These are phyloP conservation scores for Tubiluchus corallicola DNA, from an alignment of 2,888 invertebrate species.

Conservation along the genomic window DNA sequence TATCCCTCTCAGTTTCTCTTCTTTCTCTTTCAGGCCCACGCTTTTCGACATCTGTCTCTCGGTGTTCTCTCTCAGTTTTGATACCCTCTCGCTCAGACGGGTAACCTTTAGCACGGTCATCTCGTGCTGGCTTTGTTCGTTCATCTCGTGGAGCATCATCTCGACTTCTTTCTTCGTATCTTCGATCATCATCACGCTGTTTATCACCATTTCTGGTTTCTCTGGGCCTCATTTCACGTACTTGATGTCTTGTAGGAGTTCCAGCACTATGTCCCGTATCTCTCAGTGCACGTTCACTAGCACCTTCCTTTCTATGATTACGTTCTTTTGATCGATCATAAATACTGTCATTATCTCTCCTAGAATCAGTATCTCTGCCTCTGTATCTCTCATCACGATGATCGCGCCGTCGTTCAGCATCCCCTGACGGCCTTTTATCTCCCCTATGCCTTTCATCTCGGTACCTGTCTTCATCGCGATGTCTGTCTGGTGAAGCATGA, in stretches of 20 bases:
- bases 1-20: neutral
- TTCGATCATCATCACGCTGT: neutral
- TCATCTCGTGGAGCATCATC: neutral
- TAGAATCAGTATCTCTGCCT: constrained; percentile 2
- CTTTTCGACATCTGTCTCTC: neutral
- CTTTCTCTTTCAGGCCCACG: neutral
- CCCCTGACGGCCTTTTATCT: constrained; percentile 4
- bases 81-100: neutral
- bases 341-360: too few relatives aligned
- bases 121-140: neutral
- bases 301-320: neutral
- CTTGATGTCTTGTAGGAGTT: neutral
- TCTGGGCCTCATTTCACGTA: neutral
- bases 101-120: neutral
- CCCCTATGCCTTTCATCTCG: neutral
- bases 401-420: constrained; percentile 8
- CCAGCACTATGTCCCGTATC: neutral
- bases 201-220: neutral
- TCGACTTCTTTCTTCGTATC: neutral
- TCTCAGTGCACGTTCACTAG: neutral
- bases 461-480: constrained; percentile 8
- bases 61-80: too few relatives aligned
- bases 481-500: constrained; percentile 7
- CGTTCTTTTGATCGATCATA: neutral
- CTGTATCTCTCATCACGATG: constrained; percentile 3